Evolutionary conservation across 2,888 invertebrate species (phyloP), one percentile per base, ranked within the genome.

Genomic region (Plutella xylostella): DNA sequence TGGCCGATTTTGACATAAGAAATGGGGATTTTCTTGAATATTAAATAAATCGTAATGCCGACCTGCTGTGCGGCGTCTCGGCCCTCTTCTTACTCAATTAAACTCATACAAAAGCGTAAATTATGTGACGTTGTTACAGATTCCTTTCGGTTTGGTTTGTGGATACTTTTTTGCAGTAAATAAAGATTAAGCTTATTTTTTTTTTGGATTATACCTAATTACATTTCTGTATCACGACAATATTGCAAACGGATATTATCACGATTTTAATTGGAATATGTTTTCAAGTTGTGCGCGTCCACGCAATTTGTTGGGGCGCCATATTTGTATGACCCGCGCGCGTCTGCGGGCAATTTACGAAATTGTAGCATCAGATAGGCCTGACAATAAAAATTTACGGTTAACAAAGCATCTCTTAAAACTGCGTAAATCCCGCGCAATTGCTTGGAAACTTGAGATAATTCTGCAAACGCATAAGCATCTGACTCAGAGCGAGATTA

Each of bases 41-140:
- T 72, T 65, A 65, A 77, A 76, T 75, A 78, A 76, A 77, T 77
- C 76, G 73, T 70, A 73, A 71, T 65, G 76, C 73, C 65, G 70
- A 70, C 80, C 79, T 71, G 80, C 80, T 80, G 82, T 45, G 79
- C 68, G 60, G 64, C 60, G 61, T 60, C 61, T 59, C 61, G 53
- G 57, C 60, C 70, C 72, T 72, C 72, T 72, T 77, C 77, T 77
- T 78, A 63, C 75, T 72, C 78, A 80, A 82, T 80, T 80, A 79
- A 74, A 73, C 65, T 69, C 69, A 61, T 77, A 72, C 76, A 70
- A 76, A 78, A 74, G 73, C 68, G 70, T 79, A 78, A 80, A 70
- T 73, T 82, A 80, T 80, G 78, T 75, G 73, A 73, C 61, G 74
- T 65, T 77, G 78, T 58, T 80, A 77, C 75, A 76, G 73, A 76